Percentiles rank a stretch among this genome's conserved stretches.
phyloP scores from a whole-genome alignment of 2,113 vertebrate genomes.

The Sminthopsis crassicaudata region DNA sequence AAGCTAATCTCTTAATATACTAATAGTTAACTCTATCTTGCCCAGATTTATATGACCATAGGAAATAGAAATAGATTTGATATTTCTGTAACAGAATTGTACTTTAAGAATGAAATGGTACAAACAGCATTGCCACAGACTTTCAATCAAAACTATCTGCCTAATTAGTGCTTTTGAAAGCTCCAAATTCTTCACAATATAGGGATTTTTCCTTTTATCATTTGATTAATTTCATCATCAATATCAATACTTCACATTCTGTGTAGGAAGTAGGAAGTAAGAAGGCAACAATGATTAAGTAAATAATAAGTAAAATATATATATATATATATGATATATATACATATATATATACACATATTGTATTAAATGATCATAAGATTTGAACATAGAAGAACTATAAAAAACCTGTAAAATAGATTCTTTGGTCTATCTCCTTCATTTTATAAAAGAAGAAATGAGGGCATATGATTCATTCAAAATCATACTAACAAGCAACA shows the following conservation, averaged over 20 bases:
- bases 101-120: not conserved
- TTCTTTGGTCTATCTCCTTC: not conserved
- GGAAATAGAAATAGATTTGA: not conserved
- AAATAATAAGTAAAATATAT: not conserved
- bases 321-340: no score
- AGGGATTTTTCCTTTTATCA: slow-evolving; percentile 11
- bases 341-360: no score
- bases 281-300: not conserved
- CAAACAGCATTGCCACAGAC: not conserved
- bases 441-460: not conserved
- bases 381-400: not conserved
- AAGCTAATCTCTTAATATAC: slow-evolving; percentile 12
- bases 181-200: not conserved
- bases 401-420: no score
- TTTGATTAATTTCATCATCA: slow-evolving; percentile 35
- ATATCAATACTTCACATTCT: not conserved
- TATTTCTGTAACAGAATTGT: not conserved
- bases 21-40: not conserved
- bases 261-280: not conserved
- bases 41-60: not conserved
- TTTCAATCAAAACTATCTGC: not conserved
- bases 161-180: not conserved
- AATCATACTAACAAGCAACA: not conserved
- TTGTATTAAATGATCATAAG: not conserved
- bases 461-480: not conserved